phyloP scores from a whole-genome alignment of 1,140 invertebrate species.

The Andrena cerasifolii region DNA sequence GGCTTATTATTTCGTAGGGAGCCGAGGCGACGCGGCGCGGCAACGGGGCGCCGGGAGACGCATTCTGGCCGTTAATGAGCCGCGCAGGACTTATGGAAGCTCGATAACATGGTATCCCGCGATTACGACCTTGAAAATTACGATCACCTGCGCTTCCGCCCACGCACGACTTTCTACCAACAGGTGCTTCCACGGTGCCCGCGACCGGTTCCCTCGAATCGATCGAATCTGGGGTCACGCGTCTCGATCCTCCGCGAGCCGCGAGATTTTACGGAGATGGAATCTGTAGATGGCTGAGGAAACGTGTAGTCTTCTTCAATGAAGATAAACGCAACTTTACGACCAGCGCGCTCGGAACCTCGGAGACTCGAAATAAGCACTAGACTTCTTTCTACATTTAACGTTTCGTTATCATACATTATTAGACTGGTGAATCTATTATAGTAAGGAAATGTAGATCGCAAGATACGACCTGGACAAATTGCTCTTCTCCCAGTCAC shows the following conservation, averaged over 20 bases:
- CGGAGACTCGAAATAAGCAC: no score
- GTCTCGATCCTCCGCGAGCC: neutral
- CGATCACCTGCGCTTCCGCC: neutral
- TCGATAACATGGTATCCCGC: neutral
- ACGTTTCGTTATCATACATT: no score
- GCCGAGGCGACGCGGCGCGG: neutral
- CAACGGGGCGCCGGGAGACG: neutral
- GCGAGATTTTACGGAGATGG: neutral
- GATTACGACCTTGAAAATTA: conserved; percentile 1
- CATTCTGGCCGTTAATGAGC: conserved; percentile 19
- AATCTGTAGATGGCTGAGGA: no score
- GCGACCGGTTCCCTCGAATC: conserved; percentile 7
- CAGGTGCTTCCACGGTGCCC: neutral
- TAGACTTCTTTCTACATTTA: no score
- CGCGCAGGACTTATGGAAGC: neutral
- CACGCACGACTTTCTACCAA: conserved; percentile 1
- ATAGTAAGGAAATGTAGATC: no score
- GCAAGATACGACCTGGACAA: no score
- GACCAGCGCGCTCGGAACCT: no score
- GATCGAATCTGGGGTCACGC: neutral
- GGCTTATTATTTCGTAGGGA: conserved; percentile 48
- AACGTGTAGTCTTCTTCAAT: no score
- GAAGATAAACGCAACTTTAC: no score
- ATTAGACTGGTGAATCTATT: no score
- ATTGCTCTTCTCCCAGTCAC: no score